Evolutionary conservation across 1,140 invertebrate genomes (phyloP).

Genomic region (Cryptotermes secundus): DNA sequence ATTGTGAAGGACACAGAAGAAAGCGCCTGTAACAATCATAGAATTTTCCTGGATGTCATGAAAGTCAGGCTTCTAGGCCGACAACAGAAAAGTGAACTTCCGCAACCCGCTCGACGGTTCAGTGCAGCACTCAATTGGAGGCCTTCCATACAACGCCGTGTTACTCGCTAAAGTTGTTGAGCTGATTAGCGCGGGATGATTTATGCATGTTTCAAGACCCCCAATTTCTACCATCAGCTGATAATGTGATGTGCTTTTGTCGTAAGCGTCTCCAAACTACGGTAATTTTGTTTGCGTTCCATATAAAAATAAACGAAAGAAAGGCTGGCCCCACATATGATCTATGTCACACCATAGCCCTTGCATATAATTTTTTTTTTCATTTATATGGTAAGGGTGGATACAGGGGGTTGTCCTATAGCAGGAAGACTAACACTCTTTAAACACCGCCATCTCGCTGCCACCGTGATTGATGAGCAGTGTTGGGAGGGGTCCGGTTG

Average conservation of each 20-base stretch:
- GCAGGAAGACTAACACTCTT: neutral
- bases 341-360: neutral
- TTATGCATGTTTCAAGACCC: no score
- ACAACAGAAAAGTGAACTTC: no score
- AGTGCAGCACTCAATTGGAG: no score
- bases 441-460: neutral
- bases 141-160: no score
- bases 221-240: no score
- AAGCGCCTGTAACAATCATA: no score
- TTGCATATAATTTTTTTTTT: neutral
- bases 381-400: neutral
- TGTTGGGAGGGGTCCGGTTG: neutral
- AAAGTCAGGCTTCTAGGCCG: no score
- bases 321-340: neutral
- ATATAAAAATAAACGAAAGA: neutral
- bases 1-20: no score
- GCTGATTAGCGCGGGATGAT: no score
- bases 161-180: no score
- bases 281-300: neutral
- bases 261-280: neutral
- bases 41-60: no score
- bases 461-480: neutral
- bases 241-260: neutral
- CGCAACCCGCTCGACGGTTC: no score
- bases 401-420: neutral